Evolutionary conservation across 2,888 invertebrate species (phyloP).

Genomic region (Didymodactylos carnosus): DNA sequence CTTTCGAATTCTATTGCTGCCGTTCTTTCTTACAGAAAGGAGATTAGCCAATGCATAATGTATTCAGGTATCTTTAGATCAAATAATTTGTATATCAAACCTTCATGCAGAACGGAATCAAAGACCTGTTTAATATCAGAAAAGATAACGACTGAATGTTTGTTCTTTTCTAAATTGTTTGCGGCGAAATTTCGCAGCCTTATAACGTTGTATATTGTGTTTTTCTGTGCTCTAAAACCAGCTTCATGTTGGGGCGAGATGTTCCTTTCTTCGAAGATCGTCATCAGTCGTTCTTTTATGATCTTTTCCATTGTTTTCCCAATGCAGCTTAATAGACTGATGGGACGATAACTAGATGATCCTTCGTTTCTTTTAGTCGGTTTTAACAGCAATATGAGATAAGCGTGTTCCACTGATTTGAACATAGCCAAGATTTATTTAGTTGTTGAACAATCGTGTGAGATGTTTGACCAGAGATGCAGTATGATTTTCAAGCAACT

Average conservation of each 20-base stretch:
- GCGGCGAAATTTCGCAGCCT: not conserved
- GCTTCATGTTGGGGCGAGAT: not conserved
- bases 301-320: not conserved
- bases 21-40: not conserved
- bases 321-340: not conserved
- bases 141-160: not conserved
- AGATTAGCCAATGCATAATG: not conserved
- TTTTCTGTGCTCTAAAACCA: not conserved
- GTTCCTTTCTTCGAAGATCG: not conserved
- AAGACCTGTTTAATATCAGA: not conserved
- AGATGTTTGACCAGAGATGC: not conserved
- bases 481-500: too few relatives aligned
- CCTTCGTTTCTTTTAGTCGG: not conserved
- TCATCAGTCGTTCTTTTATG: not conserved
- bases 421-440: not conserved
- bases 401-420: not conserved
- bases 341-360: not conserved
- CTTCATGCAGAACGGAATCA: not conserved
- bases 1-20: not conserved
- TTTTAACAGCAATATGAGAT: not conserved
- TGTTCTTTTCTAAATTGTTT: not conserved
- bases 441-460: not conserved
- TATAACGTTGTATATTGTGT: too few relatives aligned
- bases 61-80: not conserved
- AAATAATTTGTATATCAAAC: not conserved